phyloP scores from a whole-genome alignment of 2,113 vertebrate species.

The Morone saxatilis region DNA sequence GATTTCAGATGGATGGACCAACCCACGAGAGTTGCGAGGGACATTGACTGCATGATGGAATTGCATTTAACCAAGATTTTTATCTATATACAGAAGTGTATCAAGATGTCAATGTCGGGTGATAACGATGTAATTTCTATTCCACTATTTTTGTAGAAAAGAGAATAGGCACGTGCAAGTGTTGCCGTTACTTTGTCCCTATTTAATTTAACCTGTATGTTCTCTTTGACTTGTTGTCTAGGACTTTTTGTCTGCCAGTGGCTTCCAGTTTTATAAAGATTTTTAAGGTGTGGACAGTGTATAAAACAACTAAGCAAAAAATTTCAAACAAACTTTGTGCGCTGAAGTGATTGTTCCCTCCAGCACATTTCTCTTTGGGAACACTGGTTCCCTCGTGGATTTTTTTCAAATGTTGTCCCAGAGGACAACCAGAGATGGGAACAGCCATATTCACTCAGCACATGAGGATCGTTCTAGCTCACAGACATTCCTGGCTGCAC shows the following conservation, averaged over 20 bases:
- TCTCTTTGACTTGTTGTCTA: conserved; percentile 76
- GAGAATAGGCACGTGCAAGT: conserved; percentile 72
- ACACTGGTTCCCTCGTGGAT: conserved; percentile 58
- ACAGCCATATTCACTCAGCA: conserved; percentile 78
- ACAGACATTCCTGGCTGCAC: conserved; percentile 63
- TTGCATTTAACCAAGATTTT: conserved; percentile 81
- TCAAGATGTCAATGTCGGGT: conserved; percentile 83
- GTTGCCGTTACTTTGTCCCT: conserved; percentile 76
- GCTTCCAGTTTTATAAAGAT: conserved; percentile 86
- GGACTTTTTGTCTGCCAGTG: conserved; percentile 82
- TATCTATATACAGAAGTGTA: conserved; percentile 78
- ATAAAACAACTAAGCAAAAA: conserved; percentile 82
- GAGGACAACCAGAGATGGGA: conserved; percentile 62
- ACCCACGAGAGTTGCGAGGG: conserved; percentile 43
- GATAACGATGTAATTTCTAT: conserved; percentile 82
- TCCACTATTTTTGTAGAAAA: conserved; percentile 85
- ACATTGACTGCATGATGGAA: conserved; percentile 82
- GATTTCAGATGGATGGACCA: conserved; percentile 51
- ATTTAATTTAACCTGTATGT: conserved; percentile 58
- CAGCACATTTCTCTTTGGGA: conserved; percentile 75
- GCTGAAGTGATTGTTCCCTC: conserved; percentile 76
- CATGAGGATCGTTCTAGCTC: conserved; percentile 61
- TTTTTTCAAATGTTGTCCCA: conserved; percentile 52
- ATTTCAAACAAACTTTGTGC: conserved; percentile 63
- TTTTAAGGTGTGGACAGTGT: conserved; percentile 73